phyloP scores from a whole-genome alignment of 2,888 invertebrate species.

The Hecatera dysodea region DNA sequence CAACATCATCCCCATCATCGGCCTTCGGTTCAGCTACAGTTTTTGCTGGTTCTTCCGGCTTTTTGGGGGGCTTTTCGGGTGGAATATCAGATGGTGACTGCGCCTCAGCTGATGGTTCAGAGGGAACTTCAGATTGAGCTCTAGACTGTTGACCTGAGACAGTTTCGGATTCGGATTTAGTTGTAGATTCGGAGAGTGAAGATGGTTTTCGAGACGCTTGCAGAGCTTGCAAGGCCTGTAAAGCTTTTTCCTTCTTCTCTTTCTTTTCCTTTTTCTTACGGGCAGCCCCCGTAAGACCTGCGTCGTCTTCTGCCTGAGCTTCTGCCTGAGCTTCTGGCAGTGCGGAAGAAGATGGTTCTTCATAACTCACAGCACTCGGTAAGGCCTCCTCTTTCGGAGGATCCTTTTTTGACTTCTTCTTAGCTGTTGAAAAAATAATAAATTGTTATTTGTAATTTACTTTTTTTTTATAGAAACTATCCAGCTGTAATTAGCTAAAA shows the following conservation, averaged over 20 bases:
- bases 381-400: slow-evolving; percentile 48
- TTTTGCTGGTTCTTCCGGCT: slow-evolving; percentile 20
- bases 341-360: slow-evolving; percentile 54
- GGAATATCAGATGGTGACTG: slow-evolving; percentile 18
- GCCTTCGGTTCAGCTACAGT: slow-evolving; percentile 11
- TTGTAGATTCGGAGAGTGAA: slow-evolving; percentile 19
- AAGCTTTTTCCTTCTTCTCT: slow-evolving; percentile 68
- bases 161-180: slow-evolving; percentile 32
- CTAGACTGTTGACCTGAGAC: slow-evolving; percentile 30
- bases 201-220: slow-evolving; percentile 48
- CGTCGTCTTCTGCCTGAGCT: slow-evolving; percentile 50
- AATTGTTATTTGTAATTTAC: neutral
- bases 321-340: slow-evolving; percentile 34
- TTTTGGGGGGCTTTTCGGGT: slow-evolving; percentile 3
- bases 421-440: slow-evolving; percentile 53
- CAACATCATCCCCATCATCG: slow-evolving; percentile 54
- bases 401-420: slow-evolving; percentile 66
- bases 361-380: slow-evolving; percentile 23
- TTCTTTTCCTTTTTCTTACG: slow-evolving; percentile 65
- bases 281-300: slow-evolving; percentile 50
- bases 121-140: slow-evolving; percentile 47
- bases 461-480: neutral
- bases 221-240: slow-evolving; percentile 43
- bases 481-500: neutral
- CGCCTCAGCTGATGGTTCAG: slow-evolving; percentile 23